Percentiles rank a stretch among this genome's conserved stretches.
phyloP scores from a whole-genome alignment of 2,888 invertebrate genomes.

The Boloria selene region DNA sequence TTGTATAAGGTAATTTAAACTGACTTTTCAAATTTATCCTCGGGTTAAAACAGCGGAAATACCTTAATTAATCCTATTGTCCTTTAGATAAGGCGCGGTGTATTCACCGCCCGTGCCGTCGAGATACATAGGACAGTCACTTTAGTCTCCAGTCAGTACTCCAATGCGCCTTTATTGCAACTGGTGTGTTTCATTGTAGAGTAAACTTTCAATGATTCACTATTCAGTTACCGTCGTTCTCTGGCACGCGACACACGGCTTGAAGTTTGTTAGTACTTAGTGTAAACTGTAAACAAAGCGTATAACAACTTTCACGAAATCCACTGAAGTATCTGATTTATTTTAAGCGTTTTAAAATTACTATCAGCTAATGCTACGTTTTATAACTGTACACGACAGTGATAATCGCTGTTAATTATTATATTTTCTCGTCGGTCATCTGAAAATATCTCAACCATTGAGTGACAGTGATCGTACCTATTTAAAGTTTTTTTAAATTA shows the following conservation, averaged over 20 bases:
- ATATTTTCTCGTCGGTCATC: slow-evolving; percentile 38
- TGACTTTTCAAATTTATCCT: slow-evolving; percentile 6
- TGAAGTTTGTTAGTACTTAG: slow-evolving; percentile 53
- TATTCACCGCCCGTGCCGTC: slow-evolving; percentile 24
- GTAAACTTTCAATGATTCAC: neutral
- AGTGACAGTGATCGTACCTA: slow-evolving; percentile 11
- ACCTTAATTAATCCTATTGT: slow-evolving; percentile 45
- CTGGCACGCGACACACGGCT: slow-evolving; percentile 22
- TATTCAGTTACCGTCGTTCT: slow-evolving; percentile 39
- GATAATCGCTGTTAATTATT: slow-evolving; percentile 39
- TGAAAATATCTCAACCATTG: slow-evolving; percentile 34
- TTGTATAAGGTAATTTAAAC: slow-evolving; percentile 6
- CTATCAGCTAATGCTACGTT: neutral
- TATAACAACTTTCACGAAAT: slow-evolving; percentile 29
- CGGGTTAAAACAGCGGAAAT: slow-evolving; percentile 3
- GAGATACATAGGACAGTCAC: slow-evolving; percentile 13
- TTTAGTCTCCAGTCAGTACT: slow-evolving; percentile 11
- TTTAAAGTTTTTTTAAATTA: neutral
- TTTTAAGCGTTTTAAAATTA: slow-evolving; percentile 14
- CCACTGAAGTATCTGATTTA: slow-evolving; percentile 9
- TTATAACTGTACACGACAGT: slow-evolving; percentile 7
- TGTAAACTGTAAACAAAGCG: slow-evolving; percentile 45
- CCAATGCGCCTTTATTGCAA: slow-evolving; percentile 30
- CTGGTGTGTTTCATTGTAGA: slow-evolving; percentile 14
- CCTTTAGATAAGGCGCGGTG: slow-evolving; percentile 43